Evolutionary conservation across 2,797 vertebrate species (phyloP).

Genomic region (Lemur catta): DNA sequence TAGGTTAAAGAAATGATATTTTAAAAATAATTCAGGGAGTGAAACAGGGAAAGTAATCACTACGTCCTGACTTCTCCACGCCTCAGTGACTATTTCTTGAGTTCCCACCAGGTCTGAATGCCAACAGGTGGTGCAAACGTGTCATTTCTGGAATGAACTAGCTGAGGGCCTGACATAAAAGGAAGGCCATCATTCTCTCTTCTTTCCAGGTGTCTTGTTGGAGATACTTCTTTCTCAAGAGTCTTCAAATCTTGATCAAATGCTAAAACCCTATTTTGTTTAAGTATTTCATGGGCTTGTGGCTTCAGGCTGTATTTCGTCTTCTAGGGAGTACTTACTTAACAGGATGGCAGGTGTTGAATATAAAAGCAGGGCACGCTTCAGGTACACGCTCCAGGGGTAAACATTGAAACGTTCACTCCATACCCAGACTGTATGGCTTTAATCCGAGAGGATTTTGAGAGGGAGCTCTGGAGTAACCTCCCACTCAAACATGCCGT

Average conservation of each 20-base stretch:
- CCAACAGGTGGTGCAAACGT: fast-evolving
- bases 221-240: background rate
- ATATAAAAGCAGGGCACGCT: fast-evolving
- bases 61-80: fast-evolving
- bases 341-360: background rate
- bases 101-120: background rate
- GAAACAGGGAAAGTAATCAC: background rate
- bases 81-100: fast-evolving
- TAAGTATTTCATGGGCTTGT: background rate
- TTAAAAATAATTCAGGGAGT: background rate
- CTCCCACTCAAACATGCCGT: fast-evolving
- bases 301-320: background rate
- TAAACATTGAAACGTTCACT: fast-evolving
- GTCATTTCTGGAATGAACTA: background rate
- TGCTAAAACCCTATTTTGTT: background rate
- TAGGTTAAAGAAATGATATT: background rate
- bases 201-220: background rate
- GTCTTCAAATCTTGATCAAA: background rate
- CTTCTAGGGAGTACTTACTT: background rate
- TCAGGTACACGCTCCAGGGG: fast-evolving
- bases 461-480: background rate
- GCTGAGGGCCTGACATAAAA: fast-evolving
- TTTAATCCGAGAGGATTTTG: background rate
- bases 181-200: fast-evolving
- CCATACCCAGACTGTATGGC: background rate